These are phyloP conservation scores for Apamea sordens DNA, from an alignment of 2,888 invertebrate genomes.

Conservation along the genomic window DNA sequence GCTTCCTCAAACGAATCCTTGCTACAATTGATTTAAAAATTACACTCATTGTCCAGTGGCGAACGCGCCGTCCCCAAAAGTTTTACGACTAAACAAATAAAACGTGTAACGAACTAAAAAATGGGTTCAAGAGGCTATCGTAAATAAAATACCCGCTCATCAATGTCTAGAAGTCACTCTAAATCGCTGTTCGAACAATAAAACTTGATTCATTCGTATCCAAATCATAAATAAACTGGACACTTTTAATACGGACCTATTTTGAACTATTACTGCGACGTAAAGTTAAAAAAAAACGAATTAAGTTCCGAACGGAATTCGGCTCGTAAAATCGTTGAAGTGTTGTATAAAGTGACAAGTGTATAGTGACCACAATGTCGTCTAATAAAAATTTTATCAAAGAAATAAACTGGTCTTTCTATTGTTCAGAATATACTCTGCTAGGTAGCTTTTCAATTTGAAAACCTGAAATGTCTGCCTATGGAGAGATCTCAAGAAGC, in stretches of 20 bases:
- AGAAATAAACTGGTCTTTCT: neutral
- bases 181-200: conserved; percentile 81
- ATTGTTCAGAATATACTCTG: neutral
- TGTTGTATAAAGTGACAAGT: conserved; percentile 73
- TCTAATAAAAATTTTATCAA: neutral
- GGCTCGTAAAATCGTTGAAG: conserved; percentile 75
- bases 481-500: neutral
- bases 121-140: conserved; percentile 82
- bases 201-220: conserved; percentile 82
- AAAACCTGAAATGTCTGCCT: neutral
- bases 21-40: conserved; percentile 66
- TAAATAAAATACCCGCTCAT: conserved; percentile 81
- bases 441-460: neutral
- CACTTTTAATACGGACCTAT: conserved; percentile 85
- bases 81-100: conserved; percentile 77
- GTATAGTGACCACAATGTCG: conserved; percentile 69
- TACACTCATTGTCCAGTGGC: conserved; percentile 71
- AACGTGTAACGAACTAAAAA: conserved; percentile 79
- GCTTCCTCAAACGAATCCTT: conserved; percentile 54
- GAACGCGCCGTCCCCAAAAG: conserved; percentile 73
- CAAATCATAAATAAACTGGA: conserved; percentile 83
- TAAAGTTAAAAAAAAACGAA: conserved; percentile 79
- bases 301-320: conserved; percentile 76
- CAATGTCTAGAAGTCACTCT: conserved; percentile 80
- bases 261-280: conserved; percentile 87